phyloP scores from a whole-genome alignment of 2,113 vertebrate species.

The Syrmaticus mikado region DNA sequence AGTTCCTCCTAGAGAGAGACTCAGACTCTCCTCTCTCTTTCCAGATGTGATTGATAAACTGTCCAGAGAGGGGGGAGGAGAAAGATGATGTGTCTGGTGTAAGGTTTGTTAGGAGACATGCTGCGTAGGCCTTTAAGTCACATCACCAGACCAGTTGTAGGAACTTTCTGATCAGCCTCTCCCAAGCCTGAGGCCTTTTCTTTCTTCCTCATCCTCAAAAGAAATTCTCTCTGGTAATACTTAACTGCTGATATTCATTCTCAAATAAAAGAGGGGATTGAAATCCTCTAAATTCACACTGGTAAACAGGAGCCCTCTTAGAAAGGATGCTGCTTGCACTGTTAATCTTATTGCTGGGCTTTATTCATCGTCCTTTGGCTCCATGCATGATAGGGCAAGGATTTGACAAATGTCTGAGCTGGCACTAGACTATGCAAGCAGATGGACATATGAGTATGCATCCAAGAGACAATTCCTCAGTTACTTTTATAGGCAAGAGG shows the following conservation, averaged over 20 bases:
- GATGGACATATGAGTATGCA: neutral
- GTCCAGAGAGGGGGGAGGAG: neutral
- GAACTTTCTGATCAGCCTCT: neutral
- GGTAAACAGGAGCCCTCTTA: neutral
- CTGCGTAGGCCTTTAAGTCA: neutral
- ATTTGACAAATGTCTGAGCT: conserved; percentile 30
- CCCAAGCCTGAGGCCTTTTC: neutral
- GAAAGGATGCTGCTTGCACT: neutral
- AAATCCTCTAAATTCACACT: neutral
- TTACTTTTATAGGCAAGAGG: neutral
- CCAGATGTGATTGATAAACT: neutral
- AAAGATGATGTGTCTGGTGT: neutral
- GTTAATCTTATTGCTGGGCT: neutral
- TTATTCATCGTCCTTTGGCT: conserved; percentile 5
- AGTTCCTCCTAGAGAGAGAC: neutral
- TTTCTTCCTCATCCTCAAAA: neutral
- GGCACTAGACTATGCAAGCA: neutral
- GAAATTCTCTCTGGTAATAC: neutral
- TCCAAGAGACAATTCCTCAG: neutral
- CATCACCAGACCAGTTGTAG: neutral
- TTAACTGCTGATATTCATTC: neutral
- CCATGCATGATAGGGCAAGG: neutral
- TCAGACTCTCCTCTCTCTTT: neutral
- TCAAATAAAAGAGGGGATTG: neutral
- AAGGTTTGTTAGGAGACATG: neutral